Conservation (phyloP, 1,140 invertebrate species). For the Halesus radiatus region DNA sequence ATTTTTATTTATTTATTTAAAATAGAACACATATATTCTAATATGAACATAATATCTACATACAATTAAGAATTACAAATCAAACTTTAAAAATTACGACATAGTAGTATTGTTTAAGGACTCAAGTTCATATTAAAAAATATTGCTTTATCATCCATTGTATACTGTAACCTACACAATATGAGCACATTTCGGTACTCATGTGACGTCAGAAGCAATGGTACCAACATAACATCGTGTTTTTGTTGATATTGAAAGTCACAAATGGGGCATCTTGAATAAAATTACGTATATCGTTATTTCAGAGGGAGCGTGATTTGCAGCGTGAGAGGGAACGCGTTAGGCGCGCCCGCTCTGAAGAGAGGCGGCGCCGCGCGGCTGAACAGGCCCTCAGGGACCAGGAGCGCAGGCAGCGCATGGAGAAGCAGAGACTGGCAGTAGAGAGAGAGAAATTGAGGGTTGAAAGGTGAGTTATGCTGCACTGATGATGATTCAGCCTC, state of each 20-base stretch:
- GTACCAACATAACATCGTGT: no score
- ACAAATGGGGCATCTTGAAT: not conserved
- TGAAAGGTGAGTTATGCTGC: conserved; percentile 54
- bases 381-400: conserved; percentile 80
- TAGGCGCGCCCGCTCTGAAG: conserved; percentile 82
- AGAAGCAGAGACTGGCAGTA: conserved; percentile 83
- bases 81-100: no score
- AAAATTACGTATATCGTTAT: not conserved
- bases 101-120: no score
- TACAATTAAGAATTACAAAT: no score
- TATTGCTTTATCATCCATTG: no score
- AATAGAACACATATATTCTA: no score
- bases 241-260: not conserved
- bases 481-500: not conserved
- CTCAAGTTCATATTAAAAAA: no score
- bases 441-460: conserved; percentile 83
- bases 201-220: no score
- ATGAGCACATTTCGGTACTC: no score
- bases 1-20: not conserved
- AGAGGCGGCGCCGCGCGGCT: conserved; percentile 80
- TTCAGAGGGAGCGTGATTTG: conserved; percentile 80
- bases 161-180: no score
- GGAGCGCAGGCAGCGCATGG: conserved; percentile 83
- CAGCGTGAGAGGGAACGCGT: conserved; percentile 84
- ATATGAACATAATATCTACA: no score